Conservation (phyloP, 1,140 invertebrate genomes). For the Phocides pigmalion region DNA sequence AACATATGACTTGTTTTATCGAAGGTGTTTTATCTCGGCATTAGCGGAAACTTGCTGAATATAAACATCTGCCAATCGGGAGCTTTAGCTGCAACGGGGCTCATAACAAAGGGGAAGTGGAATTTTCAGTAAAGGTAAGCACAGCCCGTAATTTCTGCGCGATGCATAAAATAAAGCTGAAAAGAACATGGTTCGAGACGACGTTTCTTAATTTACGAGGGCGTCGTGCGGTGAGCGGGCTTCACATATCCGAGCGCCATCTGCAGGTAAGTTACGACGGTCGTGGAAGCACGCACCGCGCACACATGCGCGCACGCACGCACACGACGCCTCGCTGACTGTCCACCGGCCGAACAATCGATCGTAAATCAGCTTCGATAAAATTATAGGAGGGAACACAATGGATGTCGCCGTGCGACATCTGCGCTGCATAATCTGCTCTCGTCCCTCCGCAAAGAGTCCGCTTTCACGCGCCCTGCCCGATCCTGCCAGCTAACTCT, state of each 20-base stretch:
- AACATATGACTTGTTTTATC: constrained; percentile 53
- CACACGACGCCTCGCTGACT: constrained; percentile 64
- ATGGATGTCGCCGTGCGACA: constrained; percentile 70
- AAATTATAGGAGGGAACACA: constrained; percentile 82
- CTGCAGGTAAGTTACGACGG: constrained; percentile 69
- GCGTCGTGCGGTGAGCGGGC: constrained; percentile 58
- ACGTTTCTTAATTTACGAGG: constrained; percentile 76
- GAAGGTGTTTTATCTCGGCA: constrained; percentile 56
- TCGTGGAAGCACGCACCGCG: constrained; percentile 55
- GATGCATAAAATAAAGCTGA: constrained; percentile 65
- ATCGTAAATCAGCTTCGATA: constrained; percentile 83
- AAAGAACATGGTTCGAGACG: constrained; percentile 59
- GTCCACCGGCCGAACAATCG: constrained; percentile 80
- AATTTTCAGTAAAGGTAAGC: constrained; percentile 47
- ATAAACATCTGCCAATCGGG: constrained; percentile 55
- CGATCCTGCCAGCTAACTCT: constrained; percentile 58
- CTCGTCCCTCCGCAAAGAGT: constrained; percentile 68
- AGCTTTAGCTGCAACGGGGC: constrained; percentile 26
- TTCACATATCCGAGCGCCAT: constrained; percentile 65
- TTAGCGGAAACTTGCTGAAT: constrained; percentile 45
- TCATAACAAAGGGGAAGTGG: constrained; percentile 37
- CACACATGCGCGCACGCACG: constrained; percentile 72
- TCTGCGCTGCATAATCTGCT: constrained; percentile 65
- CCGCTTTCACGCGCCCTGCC: constrained; percentile 64
- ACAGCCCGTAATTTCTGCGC: constrained; percentile 47